These are phyloP conservation scores for Xiphydria camelus DNA, from an alignment of 2,888 invertebrate species.

Conservation along the genomic window DNA sequence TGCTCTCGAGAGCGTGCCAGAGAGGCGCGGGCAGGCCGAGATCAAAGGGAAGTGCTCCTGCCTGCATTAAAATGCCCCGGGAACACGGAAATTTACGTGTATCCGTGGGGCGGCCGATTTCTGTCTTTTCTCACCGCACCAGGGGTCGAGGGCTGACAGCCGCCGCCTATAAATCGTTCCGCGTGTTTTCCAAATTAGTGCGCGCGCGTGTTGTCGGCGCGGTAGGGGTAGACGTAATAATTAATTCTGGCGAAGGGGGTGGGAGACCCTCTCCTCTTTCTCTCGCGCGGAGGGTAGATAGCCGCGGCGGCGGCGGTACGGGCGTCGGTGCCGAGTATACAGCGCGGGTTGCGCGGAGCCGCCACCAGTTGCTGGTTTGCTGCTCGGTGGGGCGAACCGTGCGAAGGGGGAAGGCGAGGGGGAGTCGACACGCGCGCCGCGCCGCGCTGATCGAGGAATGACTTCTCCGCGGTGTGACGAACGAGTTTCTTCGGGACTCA, in stretches of 20 bases:
- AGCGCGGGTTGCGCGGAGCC: too few species aligned
- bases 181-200: constrained; percentile 23
- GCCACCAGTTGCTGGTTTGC: constrained; percentile 28
- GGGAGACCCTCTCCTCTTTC: too few species aligned
- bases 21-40: constrained; percentile 5
- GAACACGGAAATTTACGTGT: background rate
- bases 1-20: background rate
- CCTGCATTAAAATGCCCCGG: constrained; percentile 12
- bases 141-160: constrained; percentile 2
- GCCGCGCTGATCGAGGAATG: constrained; percentile 23
- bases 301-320: constrained; percentile 11
- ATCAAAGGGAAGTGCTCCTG: constrained; percentile 24
- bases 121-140: background rate
- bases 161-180: constrained; percentile 13
- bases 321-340: background rate
- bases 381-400: constrained; percentile 17
- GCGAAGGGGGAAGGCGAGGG: constrained; percentile 11
- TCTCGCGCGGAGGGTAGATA: too few species aligned
- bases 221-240: constrained; percentile 25
- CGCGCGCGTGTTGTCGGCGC: constrained; percentile 16
- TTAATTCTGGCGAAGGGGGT: constrained; percentile 23
- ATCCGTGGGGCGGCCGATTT: constrained; percentile 4
- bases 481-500: constrained; percentile 23
- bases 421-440: constrained; percentile 3
- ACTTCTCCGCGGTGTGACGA: constrained; percentile 22